Evolutionary conservation across 2,113 vertebrate species (phyloP).

Genomic region (Macrotis lagotis): DNA sequence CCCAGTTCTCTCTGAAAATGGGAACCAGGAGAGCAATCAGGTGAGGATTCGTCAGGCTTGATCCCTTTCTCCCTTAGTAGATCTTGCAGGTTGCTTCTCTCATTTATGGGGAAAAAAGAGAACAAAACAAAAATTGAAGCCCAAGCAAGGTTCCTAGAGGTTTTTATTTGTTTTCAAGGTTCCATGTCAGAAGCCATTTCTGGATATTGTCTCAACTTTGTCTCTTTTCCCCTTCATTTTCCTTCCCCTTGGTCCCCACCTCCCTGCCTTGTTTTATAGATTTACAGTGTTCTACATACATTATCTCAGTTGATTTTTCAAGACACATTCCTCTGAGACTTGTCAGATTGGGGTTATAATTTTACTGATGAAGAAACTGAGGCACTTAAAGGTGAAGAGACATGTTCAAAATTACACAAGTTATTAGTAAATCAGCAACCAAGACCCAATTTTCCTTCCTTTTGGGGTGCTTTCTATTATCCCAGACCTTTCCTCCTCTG

Average conservation of each 20-base stretch:
- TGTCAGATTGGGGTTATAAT: slow-evolving; percentile 18
- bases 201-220: slow-evolving; percentile 13
- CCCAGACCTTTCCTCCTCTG: neutral
- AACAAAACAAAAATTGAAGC: neutral
- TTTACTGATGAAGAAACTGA: neutral
- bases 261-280: neutral
- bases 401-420: slow-evolving; percentile 5
- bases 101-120: slow-evolving; percentile 34
- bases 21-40: neutral
- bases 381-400: slow-evolving; percentile 11
- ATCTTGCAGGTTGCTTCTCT: slow-evolving; percentile 42
- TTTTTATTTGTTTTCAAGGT: slow-evolving; percentile 12
- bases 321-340: neutral
- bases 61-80: slow-evolving; percentile 40
- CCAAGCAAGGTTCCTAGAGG: slow-evolving; percentile 8
- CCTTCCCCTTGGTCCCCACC: neutral
- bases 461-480: neutral
- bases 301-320: neutral
- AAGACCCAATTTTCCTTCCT: neutral
- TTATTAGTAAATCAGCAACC: neutral
- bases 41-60: neutral
- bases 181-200: slow-evolving; percentile 13
- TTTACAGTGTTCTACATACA: slow-evolving; percentile 24
- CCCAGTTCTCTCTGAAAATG: slow-evolving; percentile 38
- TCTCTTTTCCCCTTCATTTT: neutral